A percentile compares a stretch with the other conserved stretches of the same genome.
Conservation (phyloP, 1,140 invertebrate species). For the Tenebrio molitor region DNA sequence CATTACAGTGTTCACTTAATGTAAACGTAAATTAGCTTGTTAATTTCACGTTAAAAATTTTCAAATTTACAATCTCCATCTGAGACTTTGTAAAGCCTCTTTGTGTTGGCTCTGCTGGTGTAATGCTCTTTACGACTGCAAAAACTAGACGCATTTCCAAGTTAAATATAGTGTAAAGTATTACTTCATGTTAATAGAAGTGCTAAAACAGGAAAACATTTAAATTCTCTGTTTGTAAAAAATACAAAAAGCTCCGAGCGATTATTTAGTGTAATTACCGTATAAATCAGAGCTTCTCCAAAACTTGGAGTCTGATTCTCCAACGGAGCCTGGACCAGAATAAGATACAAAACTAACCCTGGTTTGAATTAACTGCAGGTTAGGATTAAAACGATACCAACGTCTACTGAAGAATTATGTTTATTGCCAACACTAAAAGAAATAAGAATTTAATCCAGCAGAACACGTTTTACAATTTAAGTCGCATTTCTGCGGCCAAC, state of each 20-base stretch:
- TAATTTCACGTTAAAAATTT: too few relatives aligned
- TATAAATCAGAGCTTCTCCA: conserved; percentile 12
- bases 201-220: background rate
- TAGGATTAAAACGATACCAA: conserved; percentile 4
- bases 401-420: conserved; percentile 14
- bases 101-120: too few relatives aligned
- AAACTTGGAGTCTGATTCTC: conserved; percentile 33
- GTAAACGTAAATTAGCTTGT: too few relatives aligned
- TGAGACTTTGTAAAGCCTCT: too few relatives aligned
- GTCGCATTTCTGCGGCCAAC: background rate
- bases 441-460: conserved; percentile 20
- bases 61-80: too few relatives aligned
- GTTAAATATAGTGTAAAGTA: conserved; percentile 13
- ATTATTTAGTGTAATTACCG: conserved; percentile 31
- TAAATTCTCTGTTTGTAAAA: conserved; percentile 1
- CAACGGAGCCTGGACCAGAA: conserved; percentile 17
- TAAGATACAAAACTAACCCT: conserved; percentile 5
- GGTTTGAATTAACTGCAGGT: conserved; percentile 34
- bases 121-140: too few relatives aligned
- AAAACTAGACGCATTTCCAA: background rate
- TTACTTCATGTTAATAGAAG: background rate
- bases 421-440: conserved; percentile 13
- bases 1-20: too few relatives aligned
- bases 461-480: background rate
- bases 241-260: background rate